These are phyloP conservation scores for Plestiodon gilberti DNA, from an alignment of 2,113 vertebrate genomes.

Conservation along the genomic window DNA sequence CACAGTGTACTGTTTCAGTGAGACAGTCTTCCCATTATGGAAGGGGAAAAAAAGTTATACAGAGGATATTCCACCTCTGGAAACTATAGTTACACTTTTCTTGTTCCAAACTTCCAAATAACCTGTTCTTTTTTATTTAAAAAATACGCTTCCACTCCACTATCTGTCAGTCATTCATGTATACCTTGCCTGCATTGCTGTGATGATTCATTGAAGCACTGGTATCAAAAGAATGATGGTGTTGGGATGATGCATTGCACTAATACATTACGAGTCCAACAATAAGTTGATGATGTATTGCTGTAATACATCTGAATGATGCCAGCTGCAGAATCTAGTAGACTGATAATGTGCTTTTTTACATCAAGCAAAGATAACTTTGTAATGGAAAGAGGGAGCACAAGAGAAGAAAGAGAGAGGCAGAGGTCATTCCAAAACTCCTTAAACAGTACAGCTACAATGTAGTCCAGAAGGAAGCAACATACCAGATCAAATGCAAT, in stretches of 20 bases:
- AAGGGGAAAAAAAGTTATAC: background rate
- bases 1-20: background rate
- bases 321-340: background rate
- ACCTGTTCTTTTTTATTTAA: background rate
- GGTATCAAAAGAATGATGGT: constrained; percentile 21
- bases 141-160: constrained; percentile 7
- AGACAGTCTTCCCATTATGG: background rate
- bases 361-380: constrained; percentile 3
- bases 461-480: background rate
- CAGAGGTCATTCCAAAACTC: background rate
- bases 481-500: background rate
- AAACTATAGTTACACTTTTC: background rate
- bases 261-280: constrained; percentile 29
- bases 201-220: constrained; percentile 33
- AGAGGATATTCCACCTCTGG: background rate
- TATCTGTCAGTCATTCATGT: constrained; percentile 32
- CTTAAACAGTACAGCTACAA: background rate
- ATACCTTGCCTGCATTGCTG: constrained; percentile 7
- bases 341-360: background rate
- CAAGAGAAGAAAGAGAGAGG: background rate
- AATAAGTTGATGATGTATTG: constrained; percentile 25
- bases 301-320: background rate
- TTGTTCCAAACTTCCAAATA: background rate
- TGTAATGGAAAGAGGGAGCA: background rate
- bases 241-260: constrained; percentile 43